These are phyloP conservation scores for Agrochola macilenta DNA, from an alignment of 2,888 invertebrate species.

Conservation along the genomic window DNA sequence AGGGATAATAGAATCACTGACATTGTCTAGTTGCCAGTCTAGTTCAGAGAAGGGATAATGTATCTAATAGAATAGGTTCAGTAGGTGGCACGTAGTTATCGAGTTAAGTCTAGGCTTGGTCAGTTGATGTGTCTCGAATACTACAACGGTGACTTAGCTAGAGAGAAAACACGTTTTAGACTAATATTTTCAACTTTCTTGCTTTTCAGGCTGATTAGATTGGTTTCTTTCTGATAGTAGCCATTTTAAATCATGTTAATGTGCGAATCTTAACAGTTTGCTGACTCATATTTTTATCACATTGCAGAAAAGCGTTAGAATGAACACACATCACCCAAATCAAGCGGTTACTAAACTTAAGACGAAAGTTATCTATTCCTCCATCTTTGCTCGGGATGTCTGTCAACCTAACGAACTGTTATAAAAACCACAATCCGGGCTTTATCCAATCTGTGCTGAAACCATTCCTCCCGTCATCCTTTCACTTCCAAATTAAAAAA, in stretches of 20 bases:
- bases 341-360: conserved; percentile 1
- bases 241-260: not conserved
- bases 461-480: conserved; percentile 67
- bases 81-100: conserved; percentile 50
- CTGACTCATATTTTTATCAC: not conserved
- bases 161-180: conserved; percentile 17
- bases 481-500: conserved; percentile 74
- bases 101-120: conserved; percentile 46
- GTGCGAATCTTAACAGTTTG: not conserved
- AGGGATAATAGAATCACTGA: conserved; percentile 52
- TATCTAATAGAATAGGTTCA: conserved; percentile 43
- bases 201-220: not conserved
- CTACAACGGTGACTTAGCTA: conserved; percentile 14
- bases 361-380: conserved; percentile 11
- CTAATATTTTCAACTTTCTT: not conserved
- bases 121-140: conserved; percentile 15
- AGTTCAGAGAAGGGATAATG: conserved; percentile 41
- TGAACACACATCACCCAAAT: not conserved
- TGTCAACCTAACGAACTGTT: conserved; percentile 53
- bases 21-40: conserved; percentile 29
- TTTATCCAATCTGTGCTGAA: conserved; percentile 66
- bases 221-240: not conserved
- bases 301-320: not conserved
- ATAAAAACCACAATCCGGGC: conserved; percentile 60
- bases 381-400: conserved; percentile 32